Conservation (phyloP, 2,888 invertebrate species). For the Charanyca ferruginea region DNA sequence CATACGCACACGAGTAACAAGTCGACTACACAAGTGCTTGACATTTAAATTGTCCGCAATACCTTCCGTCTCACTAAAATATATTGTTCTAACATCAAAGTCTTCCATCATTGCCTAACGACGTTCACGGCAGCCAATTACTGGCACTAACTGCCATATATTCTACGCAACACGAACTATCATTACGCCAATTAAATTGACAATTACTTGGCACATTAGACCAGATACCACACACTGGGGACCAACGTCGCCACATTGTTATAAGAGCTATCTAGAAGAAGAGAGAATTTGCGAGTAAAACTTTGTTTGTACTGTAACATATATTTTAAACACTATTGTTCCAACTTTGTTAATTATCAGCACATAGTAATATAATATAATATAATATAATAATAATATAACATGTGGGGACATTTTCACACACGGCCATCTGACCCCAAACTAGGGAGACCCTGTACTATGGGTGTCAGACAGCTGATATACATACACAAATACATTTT, state of each 20-base stretch:
- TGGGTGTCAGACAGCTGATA: too few species aligned
- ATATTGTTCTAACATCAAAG: conserved; percentile 26
- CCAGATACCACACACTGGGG: conserved; percentile 14
- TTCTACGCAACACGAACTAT: conserved; percentile 41
- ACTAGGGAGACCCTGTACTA: too few species aligned
- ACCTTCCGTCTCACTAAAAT: conserved; percentile 25
- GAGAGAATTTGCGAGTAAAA: not conserved
- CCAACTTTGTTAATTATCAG: not conserved
- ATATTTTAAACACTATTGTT: not conserved
- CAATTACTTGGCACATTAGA: conserved; percentile 38
- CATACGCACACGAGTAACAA: not conserved
- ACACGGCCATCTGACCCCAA: too few species aligned
- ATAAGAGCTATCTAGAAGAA: conserved; percentile 14
- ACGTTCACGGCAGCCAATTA: conserved; percentile 44
- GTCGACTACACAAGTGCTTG: not conserved
- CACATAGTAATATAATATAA: too few species aligned
- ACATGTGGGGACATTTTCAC: too few species aligned
- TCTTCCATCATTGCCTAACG: conserved; percentile 44
- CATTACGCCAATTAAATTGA: conserved; percentile 48
- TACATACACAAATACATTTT: too few species aligned
- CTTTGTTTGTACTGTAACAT: not conserved
- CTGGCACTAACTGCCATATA: conserved; percentile 36
- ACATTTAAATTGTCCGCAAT: conserved; percentile 20
- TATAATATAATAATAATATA: too few species aligned
- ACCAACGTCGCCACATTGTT: conserved; percentile 18